phyloP scores from a whole-genome alignment of 2,797 vertebrate genomes.

The Acrossocheilus wenchowensis region DNA sequence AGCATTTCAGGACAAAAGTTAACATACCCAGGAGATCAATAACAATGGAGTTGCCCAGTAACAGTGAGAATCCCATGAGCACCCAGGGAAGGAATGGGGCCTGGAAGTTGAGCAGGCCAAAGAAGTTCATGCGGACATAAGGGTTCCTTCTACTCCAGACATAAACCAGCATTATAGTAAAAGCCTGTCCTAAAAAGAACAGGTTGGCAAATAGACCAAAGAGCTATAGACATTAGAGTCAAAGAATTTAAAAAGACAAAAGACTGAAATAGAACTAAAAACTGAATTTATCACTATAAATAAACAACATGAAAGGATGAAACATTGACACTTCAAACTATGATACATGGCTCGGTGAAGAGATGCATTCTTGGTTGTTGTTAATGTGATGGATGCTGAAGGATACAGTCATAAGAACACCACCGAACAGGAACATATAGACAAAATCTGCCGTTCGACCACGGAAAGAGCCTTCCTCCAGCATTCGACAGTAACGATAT shows the following conservation, averaged over 20 bases:
- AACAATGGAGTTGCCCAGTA: slow-evolving; percentile 97
- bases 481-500: slow-evolving; percentile 98
- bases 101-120: slow-evolving; percentile 97
- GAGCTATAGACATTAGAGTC: slow-evolving; percentile 75
- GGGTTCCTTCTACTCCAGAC: slow-evolving; percentile 98
- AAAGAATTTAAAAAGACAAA: slow-evolving; percentile 7
- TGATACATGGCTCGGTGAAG: neutral
- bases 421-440: slow-evolving; percentile 99
- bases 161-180: slow-evolving; percentile 98
- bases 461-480: slow-evolving; percentile 98
- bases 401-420: slow-evolving; percentile 99
- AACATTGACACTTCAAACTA: neutral
- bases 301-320: neutral
- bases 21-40: slow-evolving; percentile 93
- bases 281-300: neutral
- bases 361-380: neutral
- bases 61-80: slow-evolving; percentile 96
- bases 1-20: neutral
- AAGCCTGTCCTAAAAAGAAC: slow-evolving; percentile 96
- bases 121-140: slow-evolving; percentile 98
- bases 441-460: slow-evolving; percentile 98
- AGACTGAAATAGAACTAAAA: neutral
- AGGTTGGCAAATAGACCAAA: slow-evolving; percentile 95
- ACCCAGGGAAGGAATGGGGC: slow-evolving; percentile 98
- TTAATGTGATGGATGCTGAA: slow-evolving; percentile 62